These are phyloP conservation scores for Larimichthys polyactis DNA, from an alignment of 2,113 vertebrate species.

Conservation along the genomic window DNA sequence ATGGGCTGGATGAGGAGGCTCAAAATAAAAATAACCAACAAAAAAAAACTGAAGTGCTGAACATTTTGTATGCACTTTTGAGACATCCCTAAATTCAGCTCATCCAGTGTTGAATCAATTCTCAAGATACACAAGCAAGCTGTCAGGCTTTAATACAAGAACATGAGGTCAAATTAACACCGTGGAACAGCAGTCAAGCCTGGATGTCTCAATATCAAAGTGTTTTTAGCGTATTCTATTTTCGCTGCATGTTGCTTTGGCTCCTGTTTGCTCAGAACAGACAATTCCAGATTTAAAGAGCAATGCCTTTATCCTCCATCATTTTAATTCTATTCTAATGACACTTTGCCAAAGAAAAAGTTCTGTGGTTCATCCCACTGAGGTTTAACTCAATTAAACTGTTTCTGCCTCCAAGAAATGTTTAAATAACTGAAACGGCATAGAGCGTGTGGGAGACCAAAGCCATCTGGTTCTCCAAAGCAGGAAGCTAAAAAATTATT, in stretches of 20 bases:
- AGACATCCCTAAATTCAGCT: neutral
- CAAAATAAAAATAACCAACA: too few relatives aligned
- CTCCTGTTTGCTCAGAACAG: neutral
- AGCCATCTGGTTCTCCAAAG: conserved; percentile 48
- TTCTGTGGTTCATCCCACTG: neutral
- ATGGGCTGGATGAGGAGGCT: too few relatives aligned
- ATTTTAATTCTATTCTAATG: conserved; percentile 18
- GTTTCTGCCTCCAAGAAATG: conserved; percentile 43
- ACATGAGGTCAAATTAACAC: conserved; percentile 9
- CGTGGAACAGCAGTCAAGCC: neutral
- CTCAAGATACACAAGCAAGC: neutral
- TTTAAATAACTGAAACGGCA: conserved; percentile 45
- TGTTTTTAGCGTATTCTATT: too few relatives aligned
- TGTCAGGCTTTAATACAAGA: neutral
- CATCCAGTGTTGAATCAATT: neutral
- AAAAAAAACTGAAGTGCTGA: too few relatives aligned
- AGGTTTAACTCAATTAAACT: conserved; percentile 14
- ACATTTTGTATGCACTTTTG: too few relatives aligned
- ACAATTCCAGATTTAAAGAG: neutral
- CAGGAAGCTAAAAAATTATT: conserved; percentile 37
- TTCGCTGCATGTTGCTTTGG: too few relatives aligned
- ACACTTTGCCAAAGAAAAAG: neutral
- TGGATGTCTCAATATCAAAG: too few relatives aligned
- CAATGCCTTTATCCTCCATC: neutral
- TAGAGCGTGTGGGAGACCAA: conserved; percentile 6